Conservation (phyloP, 2,797 vertebrate genomes). For the Melanotaenia nigrans region DNA sequence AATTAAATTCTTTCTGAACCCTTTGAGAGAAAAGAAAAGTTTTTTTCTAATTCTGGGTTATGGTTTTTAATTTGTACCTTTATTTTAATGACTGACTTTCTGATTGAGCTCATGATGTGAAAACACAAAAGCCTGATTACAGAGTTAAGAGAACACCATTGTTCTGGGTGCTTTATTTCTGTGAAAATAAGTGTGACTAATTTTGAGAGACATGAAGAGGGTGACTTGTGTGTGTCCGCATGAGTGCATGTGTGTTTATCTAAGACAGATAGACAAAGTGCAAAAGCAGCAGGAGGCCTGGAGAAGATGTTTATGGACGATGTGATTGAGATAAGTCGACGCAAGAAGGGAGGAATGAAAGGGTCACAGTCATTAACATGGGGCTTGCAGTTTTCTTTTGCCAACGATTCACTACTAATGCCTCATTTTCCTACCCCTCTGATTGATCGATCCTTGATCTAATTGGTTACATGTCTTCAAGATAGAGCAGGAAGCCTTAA, state of each 20-base stretch:
- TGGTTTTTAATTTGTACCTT: slow-evolving; percentile 29
- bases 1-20: not conserved
- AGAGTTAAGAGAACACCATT: slow-evolving; percentile 34
- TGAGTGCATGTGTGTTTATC: slow-evolving; percentile 35
- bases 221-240: slow-evolving; percentile 18
- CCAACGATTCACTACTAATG: slow-evolving; percentile 20
- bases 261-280: slow-evolving; percentile 27
- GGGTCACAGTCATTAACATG: slow-evolving; percentile 66
- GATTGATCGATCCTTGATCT: slow-evolving; percentile 73
- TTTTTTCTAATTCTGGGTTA: not conserved
- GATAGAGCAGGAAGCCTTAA: slow-evolving; percentile 39
- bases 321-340: slow-evolving; percentile 51
- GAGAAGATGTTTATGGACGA: slow-evolving; percentile 52
- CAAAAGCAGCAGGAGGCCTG: slow-evolving; percentile 53
- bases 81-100: slow-evolving; percentile 31
- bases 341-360: slow-evolving; percentile 37
- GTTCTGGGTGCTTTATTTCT: slow-evolving; percentile 59
- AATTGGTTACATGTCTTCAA: slow-evolving; percentile 69
- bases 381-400: slow-evolving; percentile 18
- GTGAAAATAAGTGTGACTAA: slow-evolving; percentile 73
- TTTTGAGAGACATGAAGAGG: slow-evolving; percentile 57
- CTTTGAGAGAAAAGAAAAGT: not conserved
- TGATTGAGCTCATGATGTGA: slow-evolving; percentile 36
- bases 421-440: slow-evolving; percentile 54
- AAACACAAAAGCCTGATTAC: slow-evolving; percentile 50